phyloP scores from a whole-genome alignment of 1,140 invertebrate species.

The Dendrolimus kikuchii region DNA sequence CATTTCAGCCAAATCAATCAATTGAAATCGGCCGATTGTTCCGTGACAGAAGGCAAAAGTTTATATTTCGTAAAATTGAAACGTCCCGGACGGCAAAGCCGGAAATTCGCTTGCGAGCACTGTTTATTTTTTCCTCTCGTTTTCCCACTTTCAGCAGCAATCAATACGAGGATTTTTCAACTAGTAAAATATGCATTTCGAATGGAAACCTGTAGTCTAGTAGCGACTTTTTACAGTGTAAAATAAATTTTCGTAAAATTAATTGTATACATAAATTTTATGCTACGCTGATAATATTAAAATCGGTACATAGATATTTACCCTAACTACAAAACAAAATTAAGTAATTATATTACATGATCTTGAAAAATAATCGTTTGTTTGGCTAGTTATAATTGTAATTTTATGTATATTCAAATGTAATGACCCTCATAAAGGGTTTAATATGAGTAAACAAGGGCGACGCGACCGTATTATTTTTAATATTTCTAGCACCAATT shows the following conservation, averaged over 20 bases:
- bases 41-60: slow-evolving; percentile 21
- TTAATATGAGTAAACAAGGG: too few species aligned
- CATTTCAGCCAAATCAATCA: background rate
- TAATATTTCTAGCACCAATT: slow-evolving; percentile 31
- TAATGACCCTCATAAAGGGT: too few species aligned
- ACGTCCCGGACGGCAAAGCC: slow-evolving; percentile 29
- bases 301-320: too few species aligned
- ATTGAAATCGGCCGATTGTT: slow-evolving; percentile 19
- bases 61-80: slow-evolving; percentile 43
- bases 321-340: too few species aligned
- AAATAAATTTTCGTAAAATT: too few species aligned
- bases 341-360: too few species aligned
- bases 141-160: slow-evolving; percentile 31
- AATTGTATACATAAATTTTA: too few species aligned
- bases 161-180: slow-evolving; percentile 26
- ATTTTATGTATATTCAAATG: too few species aligned
- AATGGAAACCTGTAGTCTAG: slow-evolving; percentile 2
- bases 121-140: slow-evolving; percentile 34
- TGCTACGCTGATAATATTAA: too few species aligned
- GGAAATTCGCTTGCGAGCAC: slow-evolving; percentile 32
- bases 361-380: too few species aligned
- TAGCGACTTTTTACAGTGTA: background rate
- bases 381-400: too few species aligned
- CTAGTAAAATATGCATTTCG: slow-evolving; percentile 18
- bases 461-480: too few species aligned